Base-by-base conservation (phyloP, 2,888 invertebrate genomes). In the Macrosoma leucophasiata region DNA sequence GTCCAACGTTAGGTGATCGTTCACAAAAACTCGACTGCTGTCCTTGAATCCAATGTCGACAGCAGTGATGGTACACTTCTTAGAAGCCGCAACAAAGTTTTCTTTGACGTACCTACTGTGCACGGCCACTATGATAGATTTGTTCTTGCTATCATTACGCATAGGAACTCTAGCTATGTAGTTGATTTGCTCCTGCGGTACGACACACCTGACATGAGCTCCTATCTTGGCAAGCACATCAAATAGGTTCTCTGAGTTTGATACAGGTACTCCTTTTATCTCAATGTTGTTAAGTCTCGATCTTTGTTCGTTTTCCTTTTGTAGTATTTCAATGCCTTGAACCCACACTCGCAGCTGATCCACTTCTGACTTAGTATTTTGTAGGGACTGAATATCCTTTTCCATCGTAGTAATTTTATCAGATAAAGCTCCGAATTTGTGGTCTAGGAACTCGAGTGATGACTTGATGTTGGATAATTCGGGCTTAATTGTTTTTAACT, bases 41-140 rank as follows among this genome's bases (percentile, higher is more conserved):
- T 45, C 42, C 4, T 17, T 28, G 1, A 48, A 23, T 9, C 46
- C 47, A 2, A 45, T 17, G n/a, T 41, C 35, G 2, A 13, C 29
- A 1, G 36, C 12, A 6, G 11, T 11, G 11, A 21, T 21, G 9
- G 2, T 21, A 9, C 2, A 7, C 13, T 33, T 43, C 1, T 37
- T 26, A 0, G 47, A 38, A 1, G 46, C 45, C 0, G 46, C 41
- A 0, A 48, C 36, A 22, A 47, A 47, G 5, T 48, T 24, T 4
- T 50, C 39, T 13, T 49, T 52, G 2, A 41, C 4, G 15, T 49
- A 53, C 6, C 37, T 36, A 10, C 44, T 47, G 3, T 45, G 39
- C 1, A 50, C 19, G 1, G 43, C 44, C 1, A 39, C 24, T 2
- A 39, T 36, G 2, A 42, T 36, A 3, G 21, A 27, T 31, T 39